These are phyloP conservation scores for Asbolus verrucosus DNA, from an alignment of 1,140 invertebrate genomes.

Conservation along the genomic window DNA sequence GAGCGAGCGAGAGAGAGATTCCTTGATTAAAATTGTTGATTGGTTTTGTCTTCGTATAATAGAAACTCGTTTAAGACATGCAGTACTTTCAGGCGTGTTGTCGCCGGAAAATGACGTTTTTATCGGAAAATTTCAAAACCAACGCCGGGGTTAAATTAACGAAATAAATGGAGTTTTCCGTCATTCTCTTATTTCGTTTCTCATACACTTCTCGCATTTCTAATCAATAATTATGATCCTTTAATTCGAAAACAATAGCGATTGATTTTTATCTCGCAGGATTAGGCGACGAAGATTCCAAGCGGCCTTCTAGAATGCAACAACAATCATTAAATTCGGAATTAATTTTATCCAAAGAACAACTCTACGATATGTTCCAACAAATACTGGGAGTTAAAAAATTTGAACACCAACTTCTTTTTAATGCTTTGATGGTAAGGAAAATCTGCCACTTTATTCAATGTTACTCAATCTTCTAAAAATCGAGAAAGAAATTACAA, in stretches of 20 bases:
- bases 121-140: conserved; percentile 11
- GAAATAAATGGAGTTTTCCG: conserved; percentile 20
- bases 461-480: neutral
- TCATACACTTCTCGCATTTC: neutral
- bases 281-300: conserved; percentile 85
- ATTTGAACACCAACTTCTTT: conserved; percentile 99
- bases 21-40: conserved; percentile 7
- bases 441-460: neutral
- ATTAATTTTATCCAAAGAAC: conserved; percentile 93
- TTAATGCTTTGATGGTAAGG: conserved; percentile 95
- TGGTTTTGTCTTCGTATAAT: neutral
- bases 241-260: neutral
- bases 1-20: neutral
- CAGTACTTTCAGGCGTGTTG: neutral
- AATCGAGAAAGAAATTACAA: neutral
- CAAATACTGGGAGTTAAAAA: conserved; percentile 99
- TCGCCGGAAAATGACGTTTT: neutral
- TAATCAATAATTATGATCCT: neutral
- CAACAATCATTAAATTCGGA: conserved; percentile 92
- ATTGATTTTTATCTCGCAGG: conserved; percentile 15
- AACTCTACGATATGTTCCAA: conserved; percentile 99
- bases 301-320: conserved; percentile 85
- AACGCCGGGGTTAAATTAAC: conserved; percentile 9
- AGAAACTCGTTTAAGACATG: conserved; percentile 1
- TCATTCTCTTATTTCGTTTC: conserved; percentile 5